A percentile compares a stretch with the other conserved stretches of the same genome.
These are phyloP conservation scores for Embiotoca jacksoni DNA, from an alignment of 2,113 vertebrate species.

Conservation along the genomic window DNA sequence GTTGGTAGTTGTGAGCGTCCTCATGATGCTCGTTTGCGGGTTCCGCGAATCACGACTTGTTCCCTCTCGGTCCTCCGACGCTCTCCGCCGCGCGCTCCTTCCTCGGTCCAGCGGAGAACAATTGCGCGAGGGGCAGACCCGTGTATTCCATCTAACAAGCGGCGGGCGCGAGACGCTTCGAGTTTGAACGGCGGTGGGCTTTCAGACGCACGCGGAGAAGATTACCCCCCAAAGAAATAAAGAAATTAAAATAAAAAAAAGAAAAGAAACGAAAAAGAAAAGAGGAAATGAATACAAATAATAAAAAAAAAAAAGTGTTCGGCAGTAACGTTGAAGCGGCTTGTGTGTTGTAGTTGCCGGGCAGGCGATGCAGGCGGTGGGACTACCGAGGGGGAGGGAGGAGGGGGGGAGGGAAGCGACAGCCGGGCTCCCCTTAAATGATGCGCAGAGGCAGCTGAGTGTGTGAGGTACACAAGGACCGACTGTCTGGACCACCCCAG, in stretches of 20 bases:
- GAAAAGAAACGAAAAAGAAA: neutral
- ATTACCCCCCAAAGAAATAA: too few species aligned
- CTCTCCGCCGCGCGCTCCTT: slow-evolving; percentile 57
- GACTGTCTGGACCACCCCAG: slow-evolving; percentile 82
- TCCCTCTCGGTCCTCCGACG: slow-evolving; percentile 10
- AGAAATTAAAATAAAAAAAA: too few species aligned
- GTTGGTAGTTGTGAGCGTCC: slow-evolving; percentile 51
- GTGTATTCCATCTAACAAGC: slow-evolving; percentile 30
- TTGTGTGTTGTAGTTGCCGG: neutral
- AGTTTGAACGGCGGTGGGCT: slow-evolving; percentile 8
- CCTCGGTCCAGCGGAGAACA: slow-evolving; percentile 29
- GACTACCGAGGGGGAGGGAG: neutral
- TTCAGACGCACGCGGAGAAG: neutral
- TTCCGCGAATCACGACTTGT: slow-evolving; percentile 43
- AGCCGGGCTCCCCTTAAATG: slow-evolving; percentile 63
- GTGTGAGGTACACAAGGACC: slow-evolving; percentile 79
- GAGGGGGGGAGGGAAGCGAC: slow-evolving; percentile 10
- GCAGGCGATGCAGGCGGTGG: slow-evolving; percentile 16
- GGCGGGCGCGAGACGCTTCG: neutral
- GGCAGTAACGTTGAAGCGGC: neutral
- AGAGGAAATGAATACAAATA: neutral
- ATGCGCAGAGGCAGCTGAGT: slow-evolving; percentile 72
- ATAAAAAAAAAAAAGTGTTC: neutral
- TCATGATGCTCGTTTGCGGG: slow-evolving; percentile 52
- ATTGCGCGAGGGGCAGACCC: slow-evolving; percentile 34